Percentiles rank a stretch among this genome's conserved stretches.
These are phyloP conservation scores for Dendroctonus ponderosae DNA, from an alignment of 1,140 invertebrate species.

Conservation along the genomic window DNA sequence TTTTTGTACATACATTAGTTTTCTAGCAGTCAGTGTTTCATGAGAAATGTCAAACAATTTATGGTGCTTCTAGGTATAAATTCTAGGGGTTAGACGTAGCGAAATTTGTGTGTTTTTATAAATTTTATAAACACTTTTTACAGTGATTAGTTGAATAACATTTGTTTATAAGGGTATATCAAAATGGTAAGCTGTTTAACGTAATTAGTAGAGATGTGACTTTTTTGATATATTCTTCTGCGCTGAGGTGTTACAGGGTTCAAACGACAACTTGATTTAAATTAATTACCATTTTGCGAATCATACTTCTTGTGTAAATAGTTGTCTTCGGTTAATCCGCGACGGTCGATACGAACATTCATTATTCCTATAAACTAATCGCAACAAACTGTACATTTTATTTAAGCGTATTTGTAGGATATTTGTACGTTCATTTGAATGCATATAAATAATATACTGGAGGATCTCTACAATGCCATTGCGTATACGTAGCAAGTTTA, in stretches of 20 bases:
- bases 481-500: constrained; percentile 15
- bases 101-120: constrained; percentile 44
- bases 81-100: constrained; percentile 39
- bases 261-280: not conserved
- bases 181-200: not conserved
- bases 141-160: constrained; percentile 13
- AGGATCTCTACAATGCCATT: constrained; percentile 47
- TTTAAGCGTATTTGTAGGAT: constrained; percentile 22
- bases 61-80: constrained; percentile 45
- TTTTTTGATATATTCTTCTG: constrained; percentile 18
- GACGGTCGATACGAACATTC: no score
- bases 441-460: constrained; percentile 7
- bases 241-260: constrained; percentile 17
- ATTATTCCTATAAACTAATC: no score
- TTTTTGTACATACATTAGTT: constrained; percentile 35
- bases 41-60: constrained; percentile 44
- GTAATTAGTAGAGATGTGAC: not conserved
- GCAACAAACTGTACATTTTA: constrained; percentile 26
- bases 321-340: not conserved
- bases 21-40: constrained; percentile 35
- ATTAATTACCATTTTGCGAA: constrained; percentile 1
- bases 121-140: constrained; percentile 38
- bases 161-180: constrained; percentile 7
- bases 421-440: constrained; percentile 22
- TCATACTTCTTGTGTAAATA: constrained; percentile 22